Conservation (phyloP, 2,113 vertebrate species). For the Planiliza haematocheilus region DNA sequence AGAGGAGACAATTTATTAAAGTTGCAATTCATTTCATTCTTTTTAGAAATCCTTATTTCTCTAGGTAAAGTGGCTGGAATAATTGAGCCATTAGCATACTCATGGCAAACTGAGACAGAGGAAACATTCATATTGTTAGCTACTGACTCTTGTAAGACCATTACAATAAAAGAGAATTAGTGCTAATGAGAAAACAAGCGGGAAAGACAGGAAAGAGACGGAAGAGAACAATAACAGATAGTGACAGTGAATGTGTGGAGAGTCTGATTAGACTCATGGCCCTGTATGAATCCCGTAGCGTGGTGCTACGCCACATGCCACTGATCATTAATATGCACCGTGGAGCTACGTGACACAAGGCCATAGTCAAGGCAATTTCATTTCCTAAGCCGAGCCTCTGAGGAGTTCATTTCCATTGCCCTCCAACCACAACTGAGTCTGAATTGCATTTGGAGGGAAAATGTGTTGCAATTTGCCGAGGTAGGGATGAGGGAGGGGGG, state of each 20-base stretch:
- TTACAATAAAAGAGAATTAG: constrained; percentile 14
- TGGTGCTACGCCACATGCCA: constrained; percentile 27
- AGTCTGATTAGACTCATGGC: constrained; percentile 41
- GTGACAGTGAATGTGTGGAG: constrained; percentile 2
- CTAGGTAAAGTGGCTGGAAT: not conserved
- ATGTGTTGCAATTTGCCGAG: constrained; percentile 27
- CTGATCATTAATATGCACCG: constrained; percentile 75
- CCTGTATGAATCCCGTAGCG: constrained; percentile 29
- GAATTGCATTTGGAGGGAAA: constrained; percentile 65
- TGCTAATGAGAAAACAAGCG: constrained; percentile 28
- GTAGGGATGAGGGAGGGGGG: not conserved
- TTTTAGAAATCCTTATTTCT: not conserved
- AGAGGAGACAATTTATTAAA: not conserved
- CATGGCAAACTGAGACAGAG: not conserved
- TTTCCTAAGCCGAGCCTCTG: constrained; percentile 71
- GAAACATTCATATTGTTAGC: not conserved
- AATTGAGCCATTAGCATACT: not conserved
- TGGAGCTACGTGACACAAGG: constrained; percentile 63
- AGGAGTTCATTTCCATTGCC: constrained; percentile 79
- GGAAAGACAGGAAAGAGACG: constrained; percentile 19
- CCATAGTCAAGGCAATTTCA: constrained; percentile 74
- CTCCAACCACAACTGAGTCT: constrained; percentile 66
- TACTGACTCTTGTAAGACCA: not conserved
- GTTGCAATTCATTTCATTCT: not conserved
- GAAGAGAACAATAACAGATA: constrained; percentile 15